Percentiles rank a stretch among this genome's conserved stretches.
Evolutionary conservation across 2,113 vertebrate genomes (phyloP).

Genomic region (Dipodomys merriami): DNA sequence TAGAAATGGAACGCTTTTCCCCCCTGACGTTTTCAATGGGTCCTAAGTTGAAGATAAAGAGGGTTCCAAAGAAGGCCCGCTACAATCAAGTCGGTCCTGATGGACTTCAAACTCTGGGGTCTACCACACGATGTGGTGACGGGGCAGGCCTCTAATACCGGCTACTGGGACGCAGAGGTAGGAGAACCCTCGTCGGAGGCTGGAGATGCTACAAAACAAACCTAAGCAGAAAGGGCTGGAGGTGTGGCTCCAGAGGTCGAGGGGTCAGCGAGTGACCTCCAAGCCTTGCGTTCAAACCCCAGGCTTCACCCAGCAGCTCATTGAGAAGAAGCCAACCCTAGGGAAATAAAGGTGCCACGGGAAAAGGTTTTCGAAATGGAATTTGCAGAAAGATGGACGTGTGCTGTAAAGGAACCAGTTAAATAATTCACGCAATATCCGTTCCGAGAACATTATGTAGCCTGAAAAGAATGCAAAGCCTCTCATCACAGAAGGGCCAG

Average conservation of each 20-base stretch:
- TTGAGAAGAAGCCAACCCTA: constrained; percentile 22
- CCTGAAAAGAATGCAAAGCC: constrained; percentile 8
- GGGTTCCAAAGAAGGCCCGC: not conserved
- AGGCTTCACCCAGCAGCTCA: not conserved
- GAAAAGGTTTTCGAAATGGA: constrained; percentile 45
- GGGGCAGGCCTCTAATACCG: no score
- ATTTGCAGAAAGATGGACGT: not conserved
- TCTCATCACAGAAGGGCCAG: not conserved
- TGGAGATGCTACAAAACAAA: no score
- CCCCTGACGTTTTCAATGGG: not conserved
- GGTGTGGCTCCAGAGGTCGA: no score
- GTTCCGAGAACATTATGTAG: not conserved
- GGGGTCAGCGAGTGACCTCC: no score
- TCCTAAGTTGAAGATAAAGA: constrained; percentile 31
- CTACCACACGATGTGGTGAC: no score
- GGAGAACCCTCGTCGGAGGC: no score
- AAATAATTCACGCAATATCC: not conserved
- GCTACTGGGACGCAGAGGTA: no score
- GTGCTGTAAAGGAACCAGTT: constrained; percentile 28
- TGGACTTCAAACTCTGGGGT: no score
- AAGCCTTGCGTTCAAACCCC: no score
- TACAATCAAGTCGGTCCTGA: no score
- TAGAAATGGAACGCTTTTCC: not conserved
- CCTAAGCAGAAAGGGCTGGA: no score
- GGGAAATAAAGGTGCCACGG: constrained; percentile 6